phyloP scores from a whole-genome alignment of 2,113 vertebrate genomes.

The Phoenicopterus ruber region DNA sequence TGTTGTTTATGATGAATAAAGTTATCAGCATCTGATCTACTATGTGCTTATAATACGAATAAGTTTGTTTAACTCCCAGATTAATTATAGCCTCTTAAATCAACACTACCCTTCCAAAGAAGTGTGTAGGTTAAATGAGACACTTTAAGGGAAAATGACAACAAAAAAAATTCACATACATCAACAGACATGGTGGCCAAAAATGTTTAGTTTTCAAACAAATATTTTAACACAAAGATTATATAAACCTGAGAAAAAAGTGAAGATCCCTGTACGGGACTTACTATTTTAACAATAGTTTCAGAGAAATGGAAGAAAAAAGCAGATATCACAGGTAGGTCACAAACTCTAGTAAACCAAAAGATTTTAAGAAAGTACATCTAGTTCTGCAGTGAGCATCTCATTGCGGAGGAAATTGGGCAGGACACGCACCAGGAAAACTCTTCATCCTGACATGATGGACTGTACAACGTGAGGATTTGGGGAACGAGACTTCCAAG shows the following conservation, averaged over 20 bases:
- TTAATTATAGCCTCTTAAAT: neutral
- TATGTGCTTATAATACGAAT: neutral
- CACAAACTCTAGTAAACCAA: neutral
- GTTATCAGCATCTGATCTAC: neutral
- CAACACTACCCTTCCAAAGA: neutral
- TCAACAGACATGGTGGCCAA: neutral
- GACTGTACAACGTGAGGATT: too few relatives aligned
- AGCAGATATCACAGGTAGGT: neutral
- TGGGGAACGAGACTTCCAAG: neutral
- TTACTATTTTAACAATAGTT: neutral
- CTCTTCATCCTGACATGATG: neutral
- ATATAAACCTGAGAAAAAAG: neutral
- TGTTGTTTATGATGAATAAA: neutral
- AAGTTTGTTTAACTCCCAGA: neutral
- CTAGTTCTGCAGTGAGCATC: neutral
- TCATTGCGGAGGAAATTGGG: neutral
- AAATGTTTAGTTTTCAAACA: neutral
- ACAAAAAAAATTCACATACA: too few relatives aligned
- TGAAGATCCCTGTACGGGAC: neutral
- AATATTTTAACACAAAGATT: neutral
- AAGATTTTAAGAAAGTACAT: neutral
- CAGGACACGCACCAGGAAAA: neutral
- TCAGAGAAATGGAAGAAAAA: neutral
- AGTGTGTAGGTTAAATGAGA: neutral
- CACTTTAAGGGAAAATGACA: neutral